Evolutionary conservation across 1,140 invertebrate genomes (phyloP), one percentile per base, ranked within the genome.

Genomic region (Idris sp.): DNA sequence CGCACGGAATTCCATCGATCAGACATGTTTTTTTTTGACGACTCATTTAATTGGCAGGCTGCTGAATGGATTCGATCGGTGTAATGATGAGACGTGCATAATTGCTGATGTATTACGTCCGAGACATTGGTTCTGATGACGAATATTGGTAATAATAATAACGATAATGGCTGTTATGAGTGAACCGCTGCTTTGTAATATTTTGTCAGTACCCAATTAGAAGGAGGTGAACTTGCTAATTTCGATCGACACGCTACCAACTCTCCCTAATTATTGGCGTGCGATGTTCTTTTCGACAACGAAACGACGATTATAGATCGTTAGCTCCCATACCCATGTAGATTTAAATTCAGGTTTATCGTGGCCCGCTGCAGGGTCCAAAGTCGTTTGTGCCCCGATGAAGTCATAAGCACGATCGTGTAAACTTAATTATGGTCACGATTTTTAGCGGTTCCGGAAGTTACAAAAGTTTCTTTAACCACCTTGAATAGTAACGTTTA

Each of bases 191-290:
- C 64, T 51, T 77, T 69, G 71, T 77, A 72, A 75, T 78, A 68
- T 78, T 75, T 74, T 68, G 76, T 73, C 65, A 68, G 62, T 56
- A 64, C 18, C 68, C 62, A 78, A 75, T 78, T 71, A 77, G 59
- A 58, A 33, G 15, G 36, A 65, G 53, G 38, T 48, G 31, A 67
- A 65, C 51, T 64, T 25, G 67, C 54, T 75, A 78, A 78, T 78
- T 78, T 67, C 53, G 54, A 56, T 68, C 67, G 56, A 48, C 72
- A 73, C 72, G 72, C 67, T 64, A 78, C 38, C 43, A 28, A 19
- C 25, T 49, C 28, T 31, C 53, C 59, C 26, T 56, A 64, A 64
- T 68, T 69, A 75, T 75, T 64, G 28, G 31, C 25, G 38, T 30
- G 36, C 36, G 51, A 48, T 73, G 22, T 54, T 59, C 41, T 11